Percentiles rank a stretch among this genome's conserved stretches.
Conservation (phyloP, 2,797 vertebrate genomes). For the Trichosurus vulpecula region DNA sequence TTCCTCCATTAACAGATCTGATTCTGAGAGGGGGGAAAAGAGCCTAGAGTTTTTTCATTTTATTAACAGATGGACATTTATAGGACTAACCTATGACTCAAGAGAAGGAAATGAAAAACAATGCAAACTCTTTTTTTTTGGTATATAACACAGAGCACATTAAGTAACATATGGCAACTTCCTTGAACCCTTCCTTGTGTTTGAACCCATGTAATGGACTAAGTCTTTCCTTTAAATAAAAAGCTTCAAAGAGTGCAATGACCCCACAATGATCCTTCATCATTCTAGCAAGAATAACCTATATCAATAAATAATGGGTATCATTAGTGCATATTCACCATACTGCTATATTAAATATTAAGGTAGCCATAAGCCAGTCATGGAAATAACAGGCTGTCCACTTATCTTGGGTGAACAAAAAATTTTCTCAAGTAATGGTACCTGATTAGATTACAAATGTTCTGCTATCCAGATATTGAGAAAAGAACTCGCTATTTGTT, state of each 20-base stretch:
- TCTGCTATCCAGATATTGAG: slow-evolving; percentile 19
- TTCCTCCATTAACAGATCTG: slow-evolving; percentile 93
- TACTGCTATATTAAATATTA: slow-evolving; percentile 68
- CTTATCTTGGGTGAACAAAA: slow-evolving; percentile 47
- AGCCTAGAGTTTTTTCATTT: neutral
- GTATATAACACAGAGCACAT: neutral
- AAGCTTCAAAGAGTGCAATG: slow-evolving; percentile 47
- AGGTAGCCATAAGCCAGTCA: slow-evolving; percentile 58
- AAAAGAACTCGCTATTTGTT: neutral
- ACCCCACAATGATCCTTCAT: slow-evolving; percentile 51
- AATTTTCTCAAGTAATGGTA: slow-evolving; percentile 42
- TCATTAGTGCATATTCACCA: slow-evolving; percentile 48
- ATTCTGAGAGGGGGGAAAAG: slow-evolving; percentile 83
- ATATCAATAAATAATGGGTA: slow-evolving; percentile 70
- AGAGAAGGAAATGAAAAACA: neutral
- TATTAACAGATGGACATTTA: neutral
- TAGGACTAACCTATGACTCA: neutral
- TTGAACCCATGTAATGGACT: slow-evolving; percentile 41
- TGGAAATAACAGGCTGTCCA: slow-evolving; percentile 58
- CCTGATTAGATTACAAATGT: neutral
- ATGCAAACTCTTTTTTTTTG: neutral
- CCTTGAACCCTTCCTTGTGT: slow-evolving; percentile 27
- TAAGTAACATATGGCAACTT: slow-evolving; percentile 13
- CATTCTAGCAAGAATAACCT: slow-evolving; percentile 66
- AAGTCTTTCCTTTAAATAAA: slow-evolving; percentile 64